phyloP scores from a whole-genome alignment of 1,140 invertebrate species.

The Littorina saxatilis region DNA sequence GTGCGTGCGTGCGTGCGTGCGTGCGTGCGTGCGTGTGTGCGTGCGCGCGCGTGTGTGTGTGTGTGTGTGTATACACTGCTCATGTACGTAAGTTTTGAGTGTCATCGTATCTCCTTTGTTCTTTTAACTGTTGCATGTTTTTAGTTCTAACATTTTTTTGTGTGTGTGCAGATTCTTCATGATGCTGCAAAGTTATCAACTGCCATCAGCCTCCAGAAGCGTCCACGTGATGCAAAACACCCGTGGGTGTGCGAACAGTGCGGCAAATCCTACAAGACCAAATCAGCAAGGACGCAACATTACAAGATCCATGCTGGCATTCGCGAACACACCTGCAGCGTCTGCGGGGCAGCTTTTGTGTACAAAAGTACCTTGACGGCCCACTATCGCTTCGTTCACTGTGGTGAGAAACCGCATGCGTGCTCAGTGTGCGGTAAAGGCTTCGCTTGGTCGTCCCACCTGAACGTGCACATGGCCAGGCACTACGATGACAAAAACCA shows the following conservation, averaged over 20 bases:
- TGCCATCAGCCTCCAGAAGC: neutral
- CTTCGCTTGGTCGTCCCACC: conserved; percentile 32
- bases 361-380: conserved; percentile 1
- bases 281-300: neutral
- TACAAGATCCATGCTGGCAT: conserved; percentile 1
- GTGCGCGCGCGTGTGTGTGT: too few relatives aligned
- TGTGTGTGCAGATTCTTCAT: neutral
- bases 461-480: conserved; percentile 11
- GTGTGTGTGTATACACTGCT: too few relatives aligned
- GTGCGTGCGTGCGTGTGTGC: too few relatives aligned
- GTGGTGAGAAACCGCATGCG: conserved; percentile 19
- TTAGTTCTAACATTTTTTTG: neutral
- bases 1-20: too few relatives aligned
- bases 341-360: neutral
- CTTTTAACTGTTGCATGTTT: too few relatives aligned
- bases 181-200: neutral
- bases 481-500: neutral
- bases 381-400: conserved; percentile 11
- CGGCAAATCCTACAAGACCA: conserved; percentile 25
- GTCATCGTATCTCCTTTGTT: too few relatives aligned
- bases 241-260: conserved; percentile 18
- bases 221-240: neutral
- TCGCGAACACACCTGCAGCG: neutral
- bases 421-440: conserved; percentile 30
- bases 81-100: too few relatives aligned